Conservation (phyloP, 2,113 vertebrate species). For the Nothobranchius furzeri region DNA sequence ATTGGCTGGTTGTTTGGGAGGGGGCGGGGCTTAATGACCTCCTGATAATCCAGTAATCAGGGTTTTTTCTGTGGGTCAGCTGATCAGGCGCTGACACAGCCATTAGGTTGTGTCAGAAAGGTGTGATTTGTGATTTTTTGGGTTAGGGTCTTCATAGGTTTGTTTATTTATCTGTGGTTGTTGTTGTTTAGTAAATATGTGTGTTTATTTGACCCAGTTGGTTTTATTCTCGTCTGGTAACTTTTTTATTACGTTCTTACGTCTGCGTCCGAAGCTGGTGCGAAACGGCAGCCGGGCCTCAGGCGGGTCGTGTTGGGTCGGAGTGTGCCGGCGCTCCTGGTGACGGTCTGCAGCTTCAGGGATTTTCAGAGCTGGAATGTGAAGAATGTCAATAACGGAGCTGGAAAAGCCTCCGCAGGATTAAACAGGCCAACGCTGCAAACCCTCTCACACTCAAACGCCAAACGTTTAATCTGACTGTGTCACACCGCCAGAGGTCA, state of each 20-base stretch:
- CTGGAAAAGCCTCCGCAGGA: conserved; percentile 26
- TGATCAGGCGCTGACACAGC: background rate
- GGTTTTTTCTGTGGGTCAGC: background rate
- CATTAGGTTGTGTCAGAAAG: background rate
- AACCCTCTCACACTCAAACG: no score
- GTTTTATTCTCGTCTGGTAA: no score
- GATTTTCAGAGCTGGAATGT: conserved; percentile 57
- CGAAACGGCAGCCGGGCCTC: no score
- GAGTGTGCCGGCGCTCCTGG: no score
- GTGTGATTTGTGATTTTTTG: no score
- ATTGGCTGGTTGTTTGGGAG: conserved; percentile 1
- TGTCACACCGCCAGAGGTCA: background rate
- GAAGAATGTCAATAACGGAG: conserved; percentile 56
- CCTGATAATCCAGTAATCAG: background rate
- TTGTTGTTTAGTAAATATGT: no score
- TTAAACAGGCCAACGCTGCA: conserved; percentile 22
- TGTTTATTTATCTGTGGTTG: no score
- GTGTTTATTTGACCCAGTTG: no score
- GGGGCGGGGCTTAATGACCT: background rate
- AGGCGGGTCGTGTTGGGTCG: background rate
- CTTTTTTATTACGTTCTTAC: no score
- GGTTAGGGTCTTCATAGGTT: background rate
- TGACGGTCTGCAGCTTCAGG: conserved; percentile 1
- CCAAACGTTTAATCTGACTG: background rate
- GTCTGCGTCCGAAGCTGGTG: no score